Base-by-base conservation (phyloP, 2,797 vertebrate species). In the Lerista edwardsae region DNA sequence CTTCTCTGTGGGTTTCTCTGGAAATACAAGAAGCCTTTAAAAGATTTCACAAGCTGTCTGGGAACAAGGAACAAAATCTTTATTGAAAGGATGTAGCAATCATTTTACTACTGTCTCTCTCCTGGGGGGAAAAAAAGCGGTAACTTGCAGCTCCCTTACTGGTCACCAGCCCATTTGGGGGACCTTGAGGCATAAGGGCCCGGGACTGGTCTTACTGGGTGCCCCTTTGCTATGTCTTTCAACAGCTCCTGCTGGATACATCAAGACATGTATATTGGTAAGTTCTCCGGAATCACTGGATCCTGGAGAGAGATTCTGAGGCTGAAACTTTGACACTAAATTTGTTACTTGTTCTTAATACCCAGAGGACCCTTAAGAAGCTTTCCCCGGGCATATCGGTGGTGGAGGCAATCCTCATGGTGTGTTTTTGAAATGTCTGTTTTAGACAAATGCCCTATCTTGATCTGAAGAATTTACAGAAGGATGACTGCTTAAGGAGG, bases 41-140 rank as follows among this genome's bases (percentile, higher is more conserved):
- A 96, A 95, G 95, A 96, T 96, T 96, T 96, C 95, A 95, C 96
- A 95, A 96, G 95, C 95, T 96, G 95, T 96, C 95, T 96, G 94
- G 95, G 92, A 95, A 95, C 94, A 93, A 93, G 92, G 86, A 96
- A 95, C 89, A 94, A 96, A 96, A 95, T 96, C 95, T 96, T 96
- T 96, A 96, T 96, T 96, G 96, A 96, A 96, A 95, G 95, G 94
- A 96, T 96, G 92, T 95, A 95, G 94, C 95, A 95, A 94, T 96
- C 94, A 95, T 96, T 96, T 95, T 95, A 94, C 95, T 92, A 94
- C 92, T 90, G 91, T 95, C 96, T 96, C 95, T 96, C 95, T 96
- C 94, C 94, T 88, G 94, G 95, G 2, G 94, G 95, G 2, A 1
- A 34, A 92, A 91, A 92, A 94, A 93, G 91, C 93, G 94, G 89